Base-by-base conservation (phyloP, 1,140 invertebrate genomes). In the Drosophila subpulchrella region DNA sequence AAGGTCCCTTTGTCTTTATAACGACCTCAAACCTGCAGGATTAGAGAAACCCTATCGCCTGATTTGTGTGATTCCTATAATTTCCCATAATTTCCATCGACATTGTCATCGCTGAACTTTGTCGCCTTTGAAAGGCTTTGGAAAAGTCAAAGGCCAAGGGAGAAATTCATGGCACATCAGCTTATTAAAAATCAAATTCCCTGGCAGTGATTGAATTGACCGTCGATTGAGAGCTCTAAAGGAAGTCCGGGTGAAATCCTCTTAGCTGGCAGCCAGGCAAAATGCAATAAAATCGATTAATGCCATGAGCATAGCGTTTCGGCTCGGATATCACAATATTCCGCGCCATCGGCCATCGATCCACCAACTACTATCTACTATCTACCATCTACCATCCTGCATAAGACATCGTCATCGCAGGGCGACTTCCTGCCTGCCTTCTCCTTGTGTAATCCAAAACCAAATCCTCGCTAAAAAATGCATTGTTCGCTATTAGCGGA, bases 401-500 rank as follows among this genome's bases (percentile, higher is more conserved):
- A 30, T 20, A 15, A 15, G n/a, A 11, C 54, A 24, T 47, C 62
- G 24, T 48, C 46, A 27, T 34, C 6, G 30, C 8, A 7, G 41
- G 56, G n/a, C 34, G 8, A 65, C 61, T 68, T 68, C 65, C 65
- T 39, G 41, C 27, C 60, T 42, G 47, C 47, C 66, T 46, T 55
- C 48, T 42, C 10, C 24, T 13, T 34, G 15, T 70, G 70, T 54
- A 73, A 72, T 73, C 67, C 47, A 41, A 58, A 73, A 53, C 70
- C 70, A 60, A 71, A 71, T 60, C 67, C 54, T 55, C 50, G 55
- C 55, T 73, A 73, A 73, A 73, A 75, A 75, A 74, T 75, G 72
- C 70, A 75, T 75, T 75, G 72, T 75, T 61, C 51, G 68, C 71
- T 55, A 73, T 74, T 74, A 74, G 68, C 50, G 71, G 67, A 74